Evolutionary conservation across 2,888 invertebrate species (phyloP).

Genomic region (Drosophila aldrichi): DNA sequence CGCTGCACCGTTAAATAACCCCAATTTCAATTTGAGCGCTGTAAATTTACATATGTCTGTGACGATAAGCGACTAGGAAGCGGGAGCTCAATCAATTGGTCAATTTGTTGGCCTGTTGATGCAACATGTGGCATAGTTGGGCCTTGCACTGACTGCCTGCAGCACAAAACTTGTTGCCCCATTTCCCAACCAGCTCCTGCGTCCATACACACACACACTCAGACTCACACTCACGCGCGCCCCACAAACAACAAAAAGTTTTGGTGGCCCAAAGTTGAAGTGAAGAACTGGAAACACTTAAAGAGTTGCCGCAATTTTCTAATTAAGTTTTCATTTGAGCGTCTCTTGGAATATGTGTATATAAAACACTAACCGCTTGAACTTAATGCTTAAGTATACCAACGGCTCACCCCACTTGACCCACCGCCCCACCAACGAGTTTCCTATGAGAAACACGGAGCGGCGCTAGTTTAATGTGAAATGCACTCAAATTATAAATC

Average conservation of each 20-base stretch:
- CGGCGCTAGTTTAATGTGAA: constrained; percentile 14
- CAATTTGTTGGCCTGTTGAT: constrained; percentile 29
- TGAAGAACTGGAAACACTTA: constrained; percentile 44
- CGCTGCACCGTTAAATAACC: constrained; percentile 73
- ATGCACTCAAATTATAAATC: constrained; percentile 41
- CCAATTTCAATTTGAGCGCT: constrained; percentile 59
- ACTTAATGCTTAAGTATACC: constrained; percentile 49
- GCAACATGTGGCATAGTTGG: constrained; percentile 29
- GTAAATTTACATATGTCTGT: constrained; percentile 52
- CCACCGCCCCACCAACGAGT: constrained; percentile 13
- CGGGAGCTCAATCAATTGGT: constrained; percentile 39
- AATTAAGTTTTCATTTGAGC: constrained; percentile 62
- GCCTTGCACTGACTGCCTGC: constrained; percentile 7
- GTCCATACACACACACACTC: constrained; percentile 12
- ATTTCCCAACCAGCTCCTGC: constrained; percentile 53
- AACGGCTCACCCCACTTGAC: background rate
- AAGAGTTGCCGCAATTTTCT: constrained; percentile 70
- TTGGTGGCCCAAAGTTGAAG: constrained; percentile 18
- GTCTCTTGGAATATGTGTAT: constrained; percentile 49
- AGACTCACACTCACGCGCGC: background rate
- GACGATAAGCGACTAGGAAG: constrained; percentile 17
- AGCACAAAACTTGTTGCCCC: constrained; percentile 46
- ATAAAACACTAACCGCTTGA: constrained; percentile 58
- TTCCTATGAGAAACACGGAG: constrained; percentile 3
- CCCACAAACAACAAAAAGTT: constrained; percentile 2